phyloP scores from a whole-genome alignment of 2,113 vertebrate species.

The Acrocephalus kingi region DNA sequence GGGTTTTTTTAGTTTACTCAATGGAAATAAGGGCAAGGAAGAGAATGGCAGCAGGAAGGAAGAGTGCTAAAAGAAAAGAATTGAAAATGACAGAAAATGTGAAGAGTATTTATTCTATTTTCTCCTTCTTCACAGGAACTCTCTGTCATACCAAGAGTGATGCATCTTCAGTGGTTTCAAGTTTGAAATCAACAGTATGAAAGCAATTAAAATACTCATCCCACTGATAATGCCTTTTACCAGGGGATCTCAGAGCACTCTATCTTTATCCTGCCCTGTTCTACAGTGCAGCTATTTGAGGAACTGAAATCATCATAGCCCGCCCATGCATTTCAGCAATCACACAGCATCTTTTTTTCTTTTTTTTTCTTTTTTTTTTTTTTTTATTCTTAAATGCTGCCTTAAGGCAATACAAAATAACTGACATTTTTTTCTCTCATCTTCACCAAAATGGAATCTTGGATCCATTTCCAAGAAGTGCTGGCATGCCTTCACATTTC shows the following conservation, averaged over 20 bases:
- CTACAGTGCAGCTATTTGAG: conserved; percentile 16
- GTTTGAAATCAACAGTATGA: conserved; percentile 15
- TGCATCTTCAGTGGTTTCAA: neutral
- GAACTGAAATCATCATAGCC: conserved; percentile 29
- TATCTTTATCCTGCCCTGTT: conserved; percentile 40
- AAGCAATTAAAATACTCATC: conserved; percentile 48
- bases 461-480: neutral
- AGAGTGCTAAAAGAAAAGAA: neutral
- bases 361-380: neutral
- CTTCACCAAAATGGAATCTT: conserved; percentile 38
- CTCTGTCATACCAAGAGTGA: neutral
- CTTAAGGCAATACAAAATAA: conserved; percentile 28
- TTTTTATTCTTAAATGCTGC: neutral
- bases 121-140: neutral
- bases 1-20: neutral
- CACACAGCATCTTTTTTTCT: neutral
- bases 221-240: neutral
- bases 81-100: neutral
- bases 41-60: neutral
- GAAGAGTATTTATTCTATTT: neutral
- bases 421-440: conserved; percentile 4
- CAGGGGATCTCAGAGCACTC: conserved; percentile 7
- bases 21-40: neutral
- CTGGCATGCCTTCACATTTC: neutral
- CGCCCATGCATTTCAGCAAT: conserved; percentile 27